These are phyloP conservation scores for Triops longicaudatus DNA, from an alignment of 1,140 invertebrate genomes.

Conservation along the genomic window DNA sequence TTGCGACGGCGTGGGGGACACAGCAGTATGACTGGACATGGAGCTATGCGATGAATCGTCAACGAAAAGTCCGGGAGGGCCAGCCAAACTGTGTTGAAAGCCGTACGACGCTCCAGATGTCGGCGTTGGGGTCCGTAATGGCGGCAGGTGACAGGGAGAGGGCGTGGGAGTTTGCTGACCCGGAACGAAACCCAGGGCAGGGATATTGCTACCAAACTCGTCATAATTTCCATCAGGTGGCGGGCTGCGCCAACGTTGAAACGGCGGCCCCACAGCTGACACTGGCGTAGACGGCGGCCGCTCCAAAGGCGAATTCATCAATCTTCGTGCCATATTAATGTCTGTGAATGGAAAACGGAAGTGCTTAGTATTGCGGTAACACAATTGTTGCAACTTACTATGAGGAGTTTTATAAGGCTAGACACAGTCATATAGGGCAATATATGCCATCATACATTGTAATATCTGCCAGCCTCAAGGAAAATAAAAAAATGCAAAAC, in stretches of 20 bases:
- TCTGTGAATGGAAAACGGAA: neutral
- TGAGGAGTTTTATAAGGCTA: too few relatives aligned
- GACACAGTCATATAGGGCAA: too few relatives aligned
- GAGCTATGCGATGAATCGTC: neutral
- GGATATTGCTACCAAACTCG: neutral
- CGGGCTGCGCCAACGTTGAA: neutral
- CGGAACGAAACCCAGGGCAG: neutral
- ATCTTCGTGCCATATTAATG: neutral
- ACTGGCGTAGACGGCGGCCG: neutral
- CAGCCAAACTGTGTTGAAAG: neutral
- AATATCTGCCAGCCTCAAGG: too few relatives aligned
- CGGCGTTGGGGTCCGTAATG: neutral
- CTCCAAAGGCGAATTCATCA: neutral
- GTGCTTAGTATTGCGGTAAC: too few relatives aligned
- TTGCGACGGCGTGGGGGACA: neutral
- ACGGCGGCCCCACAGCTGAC: neutral
- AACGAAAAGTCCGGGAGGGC: neutral
- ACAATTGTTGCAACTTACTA: too few relatives aligned
- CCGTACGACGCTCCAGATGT: neutral
- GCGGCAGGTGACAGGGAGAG: neutral
- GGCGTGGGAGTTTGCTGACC: neutral
- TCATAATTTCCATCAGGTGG: neutral
- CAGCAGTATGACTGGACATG: neutral
- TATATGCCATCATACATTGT: too few relatives aligned
- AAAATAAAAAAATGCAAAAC: too few relatives aligned